phyloP scores from a whole-genome alignment of 2,113 vertebrate genomes.

The Dendropsophus ebraccatus region DNA sequence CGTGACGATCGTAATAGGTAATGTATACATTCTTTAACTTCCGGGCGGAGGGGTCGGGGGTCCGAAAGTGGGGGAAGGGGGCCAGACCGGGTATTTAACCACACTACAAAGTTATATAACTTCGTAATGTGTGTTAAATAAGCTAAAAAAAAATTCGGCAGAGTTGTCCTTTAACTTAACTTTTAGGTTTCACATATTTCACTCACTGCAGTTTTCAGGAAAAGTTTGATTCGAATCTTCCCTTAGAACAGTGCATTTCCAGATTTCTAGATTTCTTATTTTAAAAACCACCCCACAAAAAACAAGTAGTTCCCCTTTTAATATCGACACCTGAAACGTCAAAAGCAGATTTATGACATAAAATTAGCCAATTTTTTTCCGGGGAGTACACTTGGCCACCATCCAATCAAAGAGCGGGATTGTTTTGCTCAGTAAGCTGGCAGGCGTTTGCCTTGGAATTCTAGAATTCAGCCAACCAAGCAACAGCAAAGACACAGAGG shows the following conservation, averaged over 20 bases:
- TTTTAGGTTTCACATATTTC: neutral
- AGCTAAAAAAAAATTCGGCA: too few species aligned
- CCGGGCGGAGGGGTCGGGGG: too few species aligned
- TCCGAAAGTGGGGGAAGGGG: too few species aligned
- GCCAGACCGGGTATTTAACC: too few species aligned
- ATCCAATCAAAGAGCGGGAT: conserved; percentile 49
- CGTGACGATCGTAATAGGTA: too few species aligned
- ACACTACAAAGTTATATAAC: too few species aligned
- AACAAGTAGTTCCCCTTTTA: conserved; percentile 45
- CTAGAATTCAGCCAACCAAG: conserved; percentile 40
- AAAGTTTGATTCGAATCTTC: neutral
- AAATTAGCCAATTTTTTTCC: conserved; percentile 12
- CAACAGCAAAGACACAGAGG: conserved; percentile 53
- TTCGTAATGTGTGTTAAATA: too few species aligned
- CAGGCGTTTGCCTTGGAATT: conserved; percentile 47
- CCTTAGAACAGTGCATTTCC: neutral
- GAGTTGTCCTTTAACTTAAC: too few species aligned
- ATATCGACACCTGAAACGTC: conserved; percentile 14
- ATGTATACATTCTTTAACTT: too few species aligned
- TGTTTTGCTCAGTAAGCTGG: conserved; percentile 46
- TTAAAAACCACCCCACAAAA: neutral
- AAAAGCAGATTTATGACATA: conserved; percentile 18
- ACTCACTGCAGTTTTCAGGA: neutral
- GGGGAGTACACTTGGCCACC: conserved; percentile 45
- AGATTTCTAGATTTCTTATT: neutral